phyloP scores from a whole-genome alignment of 2,888 invertebrate genomes.

The Tortrix viridana region DNA sequence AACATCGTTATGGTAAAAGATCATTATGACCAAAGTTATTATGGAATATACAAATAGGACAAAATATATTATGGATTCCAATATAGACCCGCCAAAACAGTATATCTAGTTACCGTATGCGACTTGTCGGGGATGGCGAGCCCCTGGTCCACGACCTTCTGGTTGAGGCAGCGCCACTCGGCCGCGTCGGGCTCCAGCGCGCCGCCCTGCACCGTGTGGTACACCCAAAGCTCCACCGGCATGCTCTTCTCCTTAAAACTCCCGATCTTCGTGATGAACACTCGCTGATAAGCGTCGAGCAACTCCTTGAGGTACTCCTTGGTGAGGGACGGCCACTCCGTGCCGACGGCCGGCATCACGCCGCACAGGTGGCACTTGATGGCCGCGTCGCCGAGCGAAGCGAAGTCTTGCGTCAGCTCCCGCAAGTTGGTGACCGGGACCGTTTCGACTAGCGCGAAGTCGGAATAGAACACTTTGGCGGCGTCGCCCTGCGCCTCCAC shows the following conservation, averaged over 20 bases:
- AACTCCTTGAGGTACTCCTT: slow-evolving; percentile 85
- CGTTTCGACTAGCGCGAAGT: slow-evolving; percentile 84
- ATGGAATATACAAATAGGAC: too few species aligned
- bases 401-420: slow-evolving; percentile 78
- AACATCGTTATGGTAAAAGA: too few species aligned
- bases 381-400: slow-evolving; percentile 81
- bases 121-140: slow-evolving; percentile 79
- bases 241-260: slow-evolving; percentile 75
- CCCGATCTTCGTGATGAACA: slow-evolving; percentile 84
- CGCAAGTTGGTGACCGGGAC: slow-evolving; percentile 75
- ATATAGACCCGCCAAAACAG: not conserved
- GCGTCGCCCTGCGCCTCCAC: slow-evolving; percentile 64
- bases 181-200: slow-evolving; percentile 87
- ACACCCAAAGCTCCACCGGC: slow-evolving; percentile 87
- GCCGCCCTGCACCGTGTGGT: slow-evolving; percentile 83
- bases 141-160: slow-evolving; percentile 86
- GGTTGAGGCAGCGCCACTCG: slow-evolving; percentile 87
- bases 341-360: slow-evolving; percentile 87
- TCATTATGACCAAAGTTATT: too few species aligned
- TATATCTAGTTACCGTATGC: slow-evolving; percentile 51
- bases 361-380: slow-evolving; percentile 88
- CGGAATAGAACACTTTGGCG: slow-evolving; percentile 86
- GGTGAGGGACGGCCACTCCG: slow-evolving; percentile 85
- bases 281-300: slow-evolving; percentile 74
- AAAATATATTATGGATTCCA: too few species aligned